phyloP scores from a whole-genome alignment of 2,113 vertebrate species.

The Varanus salvator region DNA sequence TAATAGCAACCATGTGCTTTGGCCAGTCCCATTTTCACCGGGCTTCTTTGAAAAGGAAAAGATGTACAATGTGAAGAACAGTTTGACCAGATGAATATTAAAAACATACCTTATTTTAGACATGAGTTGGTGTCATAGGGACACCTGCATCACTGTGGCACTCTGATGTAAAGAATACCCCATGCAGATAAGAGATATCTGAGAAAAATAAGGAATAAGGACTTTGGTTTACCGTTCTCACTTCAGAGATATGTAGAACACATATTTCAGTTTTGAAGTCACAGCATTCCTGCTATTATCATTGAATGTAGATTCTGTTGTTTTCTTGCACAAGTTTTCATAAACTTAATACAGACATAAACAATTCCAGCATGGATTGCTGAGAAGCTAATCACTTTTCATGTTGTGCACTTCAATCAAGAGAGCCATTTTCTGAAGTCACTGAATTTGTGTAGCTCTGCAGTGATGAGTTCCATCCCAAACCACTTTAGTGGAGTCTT shows the following conservation, averaged over 20 bases:
- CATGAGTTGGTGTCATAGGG: not conserved
- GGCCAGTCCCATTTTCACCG: not conserved
- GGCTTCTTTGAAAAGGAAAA: not conserved
- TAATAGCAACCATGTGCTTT: not conserved
- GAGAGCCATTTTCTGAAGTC: not conserved
- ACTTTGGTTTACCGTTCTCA: not conserved
- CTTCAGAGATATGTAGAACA: not conserved
- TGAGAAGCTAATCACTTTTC: not conserved
- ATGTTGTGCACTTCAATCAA: not conserved
- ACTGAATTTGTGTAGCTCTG: not conserved
- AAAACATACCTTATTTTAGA: not conserved
- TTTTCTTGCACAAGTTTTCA: constrained; percentile 1
- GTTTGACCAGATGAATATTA: not conserved
- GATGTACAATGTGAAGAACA: not conserved
- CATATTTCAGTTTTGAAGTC: not conserved
- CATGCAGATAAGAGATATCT: not conserved
- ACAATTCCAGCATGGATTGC: not conserved
- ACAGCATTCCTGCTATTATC: not conserved
- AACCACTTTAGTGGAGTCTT: not conserved
- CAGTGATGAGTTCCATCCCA: not conserved
- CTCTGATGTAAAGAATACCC: not conserved
- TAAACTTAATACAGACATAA: not conserved
- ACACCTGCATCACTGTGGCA: not conserved
- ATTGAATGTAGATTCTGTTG: not conserved
- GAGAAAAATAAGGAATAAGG: not conserved